Conservation (phyloP, 2,888 invertebrate genomes). For the Ceriagrion tenellum region DNA sequence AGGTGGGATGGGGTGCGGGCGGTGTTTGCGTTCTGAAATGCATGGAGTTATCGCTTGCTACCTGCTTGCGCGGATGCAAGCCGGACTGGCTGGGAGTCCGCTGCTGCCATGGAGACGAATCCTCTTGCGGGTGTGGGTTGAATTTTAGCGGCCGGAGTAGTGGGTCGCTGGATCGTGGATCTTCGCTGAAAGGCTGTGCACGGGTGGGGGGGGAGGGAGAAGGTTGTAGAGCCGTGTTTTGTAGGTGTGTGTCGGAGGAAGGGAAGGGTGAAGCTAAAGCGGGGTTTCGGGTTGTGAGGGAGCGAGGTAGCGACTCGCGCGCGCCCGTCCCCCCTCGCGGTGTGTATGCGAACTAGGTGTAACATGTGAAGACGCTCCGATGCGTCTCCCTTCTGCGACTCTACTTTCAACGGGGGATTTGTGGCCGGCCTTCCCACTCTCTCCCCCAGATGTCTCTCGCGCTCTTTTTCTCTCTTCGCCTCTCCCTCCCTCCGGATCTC, state of each 20-base stretch:
- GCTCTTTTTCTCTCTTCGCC: not conserved
- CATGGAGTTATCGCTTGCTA: not conserved
- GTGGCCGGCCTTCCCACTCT: conserved; percentile 10
- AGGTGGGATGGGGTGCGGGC: not conserved
- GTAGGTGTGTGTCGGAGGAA: too few relatives aligned
- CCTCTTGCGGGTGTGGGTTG: not conserved
- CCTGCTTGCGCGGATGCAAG: not conserved
- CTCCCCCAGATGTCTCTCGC: conserved; percentile 17
- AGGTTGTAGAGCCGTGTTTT: too few relatives aligned
- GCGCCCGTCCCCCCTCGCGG: not conserved
- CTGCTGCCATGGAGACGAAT: conserved; percentile 16
- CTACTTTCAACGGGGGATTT: conserved; percentile 29
- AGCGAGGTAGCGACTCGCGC: not conserved
- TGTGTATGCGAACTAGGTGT: conserved; percentile 19
- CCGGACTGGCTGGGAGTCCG: not conserved
- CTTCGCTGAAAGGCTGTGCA: not conserved
- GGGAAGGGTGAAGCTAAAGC: too few relatives aligned
- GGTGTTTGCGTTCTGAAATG: not conserved
- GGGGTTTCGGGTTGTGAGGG: not conserved
- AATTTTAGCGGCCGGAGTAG: not conserved
- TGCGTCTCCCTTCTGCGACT: not conserved
- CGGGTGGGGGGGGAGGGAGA: not conserved
- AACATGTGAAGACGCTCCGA: not conserved
- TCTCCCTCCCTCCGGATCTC: not conserved
- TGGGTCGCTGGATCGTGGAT: not conserved